phyloP scores from a whole-genome alignment of 2,797 vertebrate genomes.

The Prunella strophiata region DNA sequence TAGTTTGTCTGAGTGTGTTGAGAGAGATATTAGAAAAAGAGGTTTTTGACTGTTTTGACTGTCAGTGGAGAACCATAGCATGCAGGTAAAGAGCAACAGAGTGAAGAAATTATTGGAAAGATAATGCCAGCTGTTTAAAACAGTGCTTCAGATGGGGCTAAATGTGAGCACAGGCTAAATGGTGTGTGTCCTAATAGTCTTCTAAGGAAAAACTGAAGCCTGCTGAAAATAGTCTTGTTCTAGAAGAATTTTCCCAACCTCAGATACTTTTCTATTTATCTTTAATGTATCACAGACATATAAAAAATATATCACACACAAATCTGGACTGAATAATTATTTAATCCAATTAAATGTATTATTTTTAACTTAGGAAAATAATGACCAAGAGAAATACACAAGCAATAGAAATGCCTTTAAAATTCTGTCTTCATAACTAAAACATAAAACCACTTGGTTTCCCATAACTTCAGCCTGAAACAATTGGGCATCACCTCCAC shows the following conservation, averaged over 20 bases:
- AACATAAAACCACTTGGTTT: background rate
- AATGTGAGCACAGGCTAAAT: background rate
- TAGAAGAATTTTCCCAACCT: background rate
- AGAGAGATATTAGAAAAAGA: background rate
- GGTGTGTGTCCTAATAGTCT: background rate
- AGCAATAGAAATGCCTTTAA: background rate
- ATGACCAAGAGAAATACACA: background rate
- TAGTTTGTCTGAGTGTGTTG: background rate
- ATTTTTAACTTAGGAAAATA: background rate
- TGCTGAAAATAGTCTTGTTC: background rate
- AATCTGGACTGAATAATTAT: background rate
- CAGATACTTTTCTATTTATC: background rate
- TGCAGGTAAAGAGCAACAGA: background rate
- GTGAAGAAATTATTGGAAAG: background rate
- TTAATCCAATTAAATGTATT: background rate
- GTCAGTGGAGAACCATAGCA: background rate
- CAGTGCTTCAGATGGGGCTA: background rate
- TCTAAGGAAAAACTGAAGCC: background rate
- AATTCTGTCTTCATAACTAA: background rate
- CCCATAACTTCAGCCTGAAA: background rate
- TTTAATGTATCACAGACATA: background rate
- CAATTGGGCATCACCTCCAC: background rate
- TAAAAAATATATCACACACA: background rate
- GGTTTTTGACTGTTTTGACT: background rate
- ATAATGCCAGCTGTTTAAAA: background rate